Evolutionary conservation across 2,797 vertebrate species (phyloP).

Genomic region (Champsocephalus esox): DNA sequence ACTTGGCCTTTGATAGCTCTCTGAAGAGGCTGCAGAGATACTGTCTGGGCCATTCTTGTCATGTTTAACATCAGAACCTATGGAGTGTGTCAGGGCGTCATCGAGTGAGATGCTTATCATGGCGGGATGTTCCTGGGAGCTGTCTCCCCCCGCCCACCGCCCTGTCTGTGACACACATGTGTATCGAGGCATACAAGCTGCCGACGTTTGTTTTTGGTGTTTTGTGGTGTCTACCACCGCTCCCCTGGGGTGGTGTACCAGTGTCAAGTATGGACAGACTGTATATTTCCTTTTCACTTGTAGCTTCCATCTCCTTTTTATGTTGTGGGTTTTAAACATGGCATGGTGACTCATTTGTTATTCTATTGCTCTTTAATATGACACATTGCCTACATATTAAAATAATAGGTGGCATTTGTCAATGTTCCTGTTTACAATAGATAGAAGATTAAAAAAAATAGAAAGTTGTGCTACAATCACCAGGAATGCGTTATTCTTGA

Average conservation of each 20-base stretch:
- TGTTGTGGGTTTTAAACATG: conserved; percentile 40
- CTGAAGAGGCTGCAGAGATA: conserved; percentile 66
- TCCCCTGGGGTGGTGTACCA: conserved; percentile 39
- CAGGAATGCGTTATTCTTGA: neutral
- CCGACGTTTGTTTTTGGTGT: conserved; percentile 40
- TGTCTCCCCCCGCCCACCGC: conserved; percentile 40
- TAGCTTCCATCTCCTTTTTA: conserved; percentile 4
- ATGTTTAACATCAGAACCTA: conserved; percentile 74
- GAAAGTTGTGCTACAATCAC: neutral
- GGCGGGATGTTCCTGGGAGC: conserved; percentile 55
- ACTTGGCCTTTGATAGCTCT: conserved; percentile 78
- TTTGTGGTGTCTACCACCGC: conserved; percentile 54
- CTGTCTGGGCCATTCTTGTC: conserved; percentile 72
- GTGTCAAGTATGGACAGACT: conserved; percentile 34
- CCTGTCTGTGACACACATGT: conserved; percentile 27
- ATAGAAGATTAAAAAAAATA: neutral
- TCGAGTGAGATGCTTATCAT: conserved; percentile 70
- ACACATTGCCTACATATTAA: neutral
- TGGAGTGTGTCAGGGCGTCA: conserved; percentile 65
- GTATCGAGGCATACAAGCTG: conserved; percentile 39
- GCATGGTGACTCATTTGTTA: neutral
- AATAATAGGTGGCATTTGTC: neutral
- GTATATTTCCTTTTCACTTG: conserved; percentile 34
- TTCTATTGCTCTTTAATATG: neutral
- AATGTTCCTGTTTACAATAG: neutral